Evolutionary conservation across 2,888 invertebrate genomes (phyloP), one percentile per base, ranked within the genome.

Genomic region (Apamea monoglypha): DNA sequence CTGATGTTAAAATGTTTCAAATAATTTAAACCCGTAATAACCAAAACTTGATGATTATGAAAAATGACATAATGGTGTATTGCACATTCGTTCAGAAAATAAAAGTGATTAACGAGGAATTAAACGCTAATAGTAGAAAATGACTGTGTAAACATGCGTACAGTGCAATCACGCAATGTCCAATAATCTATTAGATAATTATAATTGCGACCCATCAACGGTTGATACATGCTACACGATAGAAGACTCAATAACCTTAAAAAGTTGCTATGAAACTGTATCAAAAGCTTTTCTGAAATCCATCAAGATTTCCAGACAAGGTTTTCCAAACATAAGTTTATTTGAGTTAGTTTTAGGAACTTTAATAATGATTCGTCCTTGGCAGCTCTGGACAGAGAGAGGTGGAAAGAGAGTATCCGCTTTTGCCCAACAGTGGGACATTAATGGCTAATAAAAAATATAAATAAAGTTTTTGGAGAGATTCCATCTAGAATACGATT

Each of bases 111-210:
- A 84, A 64, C 59, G 69, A 72, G 69, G 73, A 80, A 80, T 81
- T 77, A 84, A 80, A 76, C 63, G 77, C 77, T 84, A 84, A 78
- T 82, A 80, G 68, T 86, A 79, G 81, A 86, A 87, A 86, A 87
- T 80, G 32, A 78, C 61, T 68, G 77, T 67, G 61, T 78, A 64
- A 82, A 78, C 68, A 68, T 76, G 80, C 81, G 63, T 82, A 73
- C 53, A 76, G 32, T 71, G 29, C 10, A 66, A 81, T 72, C 88
- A 88, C 87, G 88, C 87, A 81, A 88, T 73, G 78, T 78, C 66
- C 68, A 76, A 83, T 71, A 73, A 68, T 67, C 44, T 86, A 64
- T 88, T 87, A 80, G 61, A 81, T 87, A 79, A 87, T 78, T 76
- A 7, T 68, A 53, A 77, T 70, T 68, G 70, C 56, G 32, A 80